Percentiles rank a stretch among this genome's conserved stretches.
phyloP scores from a whole-genome alignment of 2,797 vertebrate species.

The Muscicapa striata region DNA sequence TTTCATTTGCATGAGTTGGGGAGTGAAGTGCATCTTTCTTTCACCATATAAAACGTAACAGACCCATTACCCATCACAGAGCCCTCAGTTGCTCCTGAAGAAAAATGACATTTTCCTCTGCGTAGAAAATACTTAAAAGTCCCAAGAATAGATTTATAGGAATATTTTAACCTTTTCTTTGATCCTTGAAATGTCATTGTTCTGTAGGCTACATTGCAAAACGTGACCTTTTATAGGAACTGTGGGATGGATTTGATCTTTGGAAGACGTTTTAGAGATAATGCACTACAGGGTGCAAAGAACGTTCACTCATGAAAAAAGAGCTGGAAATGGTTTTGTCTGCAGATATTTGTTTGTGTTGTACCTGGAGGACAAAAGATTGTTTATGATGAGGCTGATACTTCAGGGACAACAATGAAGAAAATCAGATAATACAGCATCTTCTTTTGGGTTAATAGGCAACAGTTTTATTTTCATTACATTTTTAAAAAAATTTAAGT shows the following conservation, averaged over 20 bases:
- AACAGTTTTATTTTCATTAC: conserved; percentile 7
- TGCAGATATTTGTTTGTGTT: conserved; percentile 6
- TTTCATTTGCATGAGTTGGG: conserved; percentile 38
- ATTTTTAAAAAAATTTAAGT: conserved; percentile 17
- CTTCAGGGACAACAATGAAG: not conserved
- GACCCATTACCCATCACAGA: conserved; percentile 47
- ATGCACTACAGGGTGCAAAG: conserved; percentile 64
- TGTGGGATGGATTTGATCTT: conserved; percentile 78
- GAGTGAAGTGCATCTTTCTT: conserved; percentile 19
- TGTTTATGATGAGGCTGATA: not conserved
- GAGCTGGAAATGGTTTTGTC: conserved; percentile 43
- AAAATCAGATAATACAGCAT: not conserved
- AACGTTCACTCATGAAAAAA: conserved; percentile 26
- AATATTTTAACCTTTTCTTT: conserved; percentile 92
- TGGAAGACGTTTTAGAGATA: conserved; percentile 77
- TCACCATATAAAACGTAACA: conserved; percentile 18
- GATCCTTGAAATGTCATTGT: conserved; percentile 90
- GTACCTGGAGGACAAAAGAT: conserved; percentile 5
- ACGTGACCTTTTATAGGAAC: conserved; percentile 85
- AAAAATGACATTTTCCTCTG: conserved; percentile 78
- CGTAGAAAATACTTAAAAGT: conserved; percentile 78
- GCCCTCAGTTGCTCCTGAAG: conserved; percentile 51
- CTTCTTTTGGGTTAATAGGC: not conserved
- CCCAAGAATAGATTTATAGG: conserved; percentile 83
- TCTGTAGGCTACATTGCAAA: conserved; percentile 83